Evolutionary conservation across 2,888 invertebrate genomes (phyloP).

Genomic region (Nephrotoma guestfalica): DNA sequence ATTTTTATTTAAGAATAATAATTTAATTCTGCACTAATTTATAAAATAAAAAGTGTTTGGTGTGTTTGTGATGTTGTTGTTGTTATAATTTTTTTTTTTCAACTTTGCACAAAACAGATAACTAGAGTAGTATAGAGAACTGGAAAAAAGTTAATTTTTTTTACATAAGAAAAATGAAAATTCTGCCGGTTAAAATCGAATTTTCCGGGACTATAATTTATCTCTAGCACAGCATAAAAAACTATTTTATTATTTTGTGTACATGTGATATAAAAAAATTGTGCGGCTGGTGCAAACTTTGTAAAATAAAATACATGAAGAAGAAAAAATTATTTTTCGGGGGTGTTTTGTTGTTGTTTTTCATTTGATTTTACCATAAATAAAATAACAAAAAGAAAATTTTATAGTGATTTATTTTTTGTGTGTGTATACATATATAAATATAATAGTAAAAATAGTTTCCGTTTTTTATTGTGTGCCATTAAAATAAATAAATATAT

Average conservation of each 20-base stretch:
- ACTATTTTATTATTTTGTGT: background rate
- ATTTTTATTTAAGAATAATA: background rate
- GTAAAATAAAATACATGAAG: background rate
- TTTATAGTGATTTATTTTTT: background rate
- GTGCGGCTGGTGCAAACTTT: background rate
- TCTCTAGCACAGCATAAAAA: background rate
- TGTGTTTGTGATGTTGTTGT: background rate
- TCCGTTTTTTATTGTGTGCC: background rate
- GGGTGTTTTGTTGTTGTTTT: background rate
- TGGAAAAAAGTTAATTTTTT: background rate
- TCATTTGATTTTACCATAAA: background rate
- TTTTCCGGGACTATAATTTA: background rate
- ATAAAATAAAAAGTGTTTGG: background rate
- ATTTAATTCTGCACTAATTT: background rate
- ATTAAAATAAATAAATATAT: background rate
- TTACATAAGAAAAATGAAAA: background rate
- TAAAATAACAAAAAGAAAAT: background rate
- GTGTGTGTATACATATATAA: background rate
- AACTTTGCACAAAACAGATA: background rate
- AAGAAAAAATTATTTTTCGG: background rate
- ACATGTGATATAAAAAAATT: background rate
- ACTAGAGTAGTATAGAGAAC: background rate
- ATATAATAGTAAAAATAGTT: background rate
- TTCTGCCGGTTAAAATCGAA: background rate
- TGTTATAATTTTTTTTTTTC: background rate